phyloP scores from a whole-genome alignment of 2,888 invertebrate species.

The Xylota sylvarum region DNA sequence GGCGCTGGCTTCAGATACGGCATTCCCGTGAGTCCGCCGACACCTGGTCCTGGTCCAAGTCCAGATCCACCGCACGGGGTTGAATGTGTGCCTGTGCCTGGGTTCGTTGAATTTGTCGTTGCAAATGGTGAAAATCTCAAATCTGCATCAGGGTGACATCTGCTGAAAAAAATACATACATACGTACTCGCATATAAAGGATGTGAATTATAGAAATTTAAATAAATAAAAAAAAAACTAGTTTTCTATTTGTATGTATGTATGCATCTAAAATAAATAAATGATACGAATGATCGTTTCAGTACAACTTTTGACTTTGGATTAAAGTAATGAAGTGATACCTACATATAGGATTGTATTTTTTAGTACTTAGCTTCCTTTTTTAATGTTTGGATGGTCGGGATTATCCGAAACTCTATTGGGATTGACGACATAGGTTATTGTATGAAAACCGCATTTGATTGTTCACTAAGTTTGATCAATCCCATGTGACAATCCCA shows the following conservation, averaged over 20 bases:
- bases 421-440: too few species aligned
- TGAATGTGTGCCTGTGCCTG: slow-evolving; percentile 76
- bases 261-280: slow-evolving; percentile 1
- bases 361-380: slow-evolving; percentile 17
- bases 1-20: slow-evolving; percentile 87
- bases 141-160: slow-evolving; percentile 87
- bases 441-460: too few species aligned
- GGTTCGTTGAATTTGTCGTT: slow-evolving; percentile 75
- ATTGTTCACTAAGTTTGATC: too few species aligned
- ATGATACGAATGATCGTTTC: slow-evolving; percentile 22
- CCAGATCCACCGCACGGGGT: slow-evolving; percentile 78
- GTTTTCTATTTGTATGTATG: background rate
- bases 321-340: slow-evolving; percentile 61
- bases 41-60: slow-evolving; percentile 84
- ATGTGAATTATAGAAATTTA: slow-evolving; percentile 14
- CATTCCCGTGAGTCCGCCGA: slow-evolving; percentile 86
- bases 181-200: background rate
- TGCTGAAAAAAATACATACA: slow-evolving; percentile 80
- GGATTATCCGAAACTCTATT: background rate
- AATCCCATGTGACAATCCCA: too few species aligned
- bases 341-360: slow-evolving; percentile 27
- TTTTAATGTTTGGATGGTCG: slow-evolving; percentile 8
- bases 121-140: slow-evolving; percentile 87
- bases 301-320: slow-evolving; percentile 62
- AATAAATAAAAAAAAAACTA: slow-evolving; percentile 3